These are phyloP conservation scores for Keiferia lycopersicella DNA, from an alignment of 2,888 invertebrate genomes.

Conservation along the genomic window DNA sequence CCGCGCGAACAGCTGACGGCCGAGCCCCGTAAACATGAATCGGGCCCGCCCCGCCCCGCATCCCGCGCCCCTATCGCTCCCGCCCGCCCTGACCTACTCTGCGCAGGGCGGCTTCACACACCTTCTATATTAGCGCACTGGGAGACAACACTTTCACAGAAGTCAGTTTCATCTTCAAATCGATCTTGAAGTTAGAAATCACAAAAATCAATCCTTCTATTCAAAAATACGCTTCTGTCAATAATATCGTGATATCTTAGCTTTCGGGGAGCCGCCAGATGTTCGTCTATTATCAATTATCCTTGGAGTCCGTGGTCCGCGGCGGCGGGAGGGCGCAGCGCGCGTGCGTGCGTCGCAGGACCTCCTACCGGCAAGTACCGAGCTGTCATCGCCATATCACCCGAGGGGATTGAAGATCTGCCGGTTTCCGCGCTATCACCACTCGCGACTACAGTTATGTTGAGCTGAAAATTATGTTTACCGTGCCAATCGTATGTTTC, in stretches of 20 bases:
- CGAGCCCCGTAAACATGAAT: conserved; percentile 78
- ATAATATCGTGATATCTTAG: neutral
- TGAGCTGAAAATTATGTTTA: too few relatives aligned
- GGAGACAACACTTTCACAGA: conserved; percentile 4
- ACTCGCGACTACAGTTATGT: neutral
- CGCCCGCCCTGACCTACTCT: conserved; percentile 24
- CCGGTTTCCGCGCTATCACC: neutral
- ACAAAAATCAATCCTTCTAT: too few relatives aligned
- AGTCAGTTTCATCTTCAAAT: neutral
- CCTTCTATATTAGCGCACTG: conserved; percentile 11
- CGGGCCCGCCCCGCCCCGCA: conserved; percentile 45
- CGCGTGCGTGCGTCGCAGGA: conserved; percentile 1
- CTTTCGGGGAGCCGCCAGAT: neutral
- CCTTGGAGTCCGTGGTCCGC: neutral
- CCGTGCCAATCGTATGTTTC: too few relatives aligned
- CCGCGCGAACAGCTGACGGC: conserved; percentile 77
- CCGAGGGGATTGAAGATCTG: neutral
- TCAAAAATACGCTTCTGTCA: too few relatives aligned
- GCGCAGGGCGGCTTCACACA: conserved; percentile 21
- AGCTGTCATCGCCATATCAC: conserved; percentile 7
- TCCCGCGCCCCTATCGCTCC: conserved; percentile 30
- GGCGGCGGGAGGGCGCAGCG: neutral
- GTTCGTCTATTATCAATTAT: conserved; percentile 3
- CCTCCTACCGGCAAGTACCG: neutral
- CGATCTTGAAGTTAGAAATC: neutral